Base-by-base conservation (phyloP, 2,888 invertebrate species). In the Melinaea menophilus region DNA sequence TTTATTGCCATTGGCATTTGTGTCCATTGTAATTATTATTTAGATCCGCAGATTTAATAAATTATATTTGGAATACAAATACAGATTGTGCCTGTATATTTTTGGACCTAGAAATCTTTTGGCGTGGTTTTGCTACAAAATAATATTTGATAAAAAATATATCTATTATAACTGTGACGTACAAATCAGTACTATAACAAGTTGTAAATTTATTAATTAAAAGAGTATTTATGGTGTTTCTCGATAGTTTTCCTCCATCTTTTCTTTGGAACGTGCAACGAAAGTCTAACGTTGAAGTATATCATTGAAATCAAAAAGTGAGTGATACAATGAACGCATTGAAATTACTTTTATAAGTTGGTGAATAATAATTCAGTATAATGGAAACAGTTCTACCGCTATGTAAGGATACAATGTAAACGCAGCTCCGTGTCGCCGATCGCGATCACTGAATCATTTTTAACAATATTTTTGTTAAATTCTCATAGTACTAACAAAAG, bases 381-480 rank as follows among this genome's bases (percentile, higher is more conserved):
- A 66, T 69, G 70, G 69, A 70, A 55, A 64, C 63, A 12, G n/a
- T 11, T 9, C 13, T 70, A 70, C 68, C 70, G 66, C 35, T 48
- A 65, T 47, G 65, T 72, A 67, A 55, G 66, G 65, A 57, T 62
- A 83, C 82, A 82, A 83, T 77, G 74, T 69, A 70, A 62, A 72
- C 71, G 69, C 69, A 75, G 72, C 72, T 73, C 75, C 81, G 81
- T 80, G 78, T 80, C 80, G 79, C 80, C 78, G 79, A 77, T 78
- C 74, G n/a, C 31, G 5, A 61, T 55, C 41, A 9, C 45, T 46
- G 58, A 31, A 7, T 51, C 0, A 31, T 51, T 41, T 37, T 37
- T 5, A 37, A 37, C 37, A 22, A 13, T 13, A n/a, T 22, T 4
- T 48, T 22, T 48, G 48, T 22, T 22, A 48, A 48, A 31, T 9